Evolutionary conservation across 2,888 invertebrate species (phyloP), one percentile per base, ranked within the genome.

Genomic region (Amaurobius ferox): DNA sequence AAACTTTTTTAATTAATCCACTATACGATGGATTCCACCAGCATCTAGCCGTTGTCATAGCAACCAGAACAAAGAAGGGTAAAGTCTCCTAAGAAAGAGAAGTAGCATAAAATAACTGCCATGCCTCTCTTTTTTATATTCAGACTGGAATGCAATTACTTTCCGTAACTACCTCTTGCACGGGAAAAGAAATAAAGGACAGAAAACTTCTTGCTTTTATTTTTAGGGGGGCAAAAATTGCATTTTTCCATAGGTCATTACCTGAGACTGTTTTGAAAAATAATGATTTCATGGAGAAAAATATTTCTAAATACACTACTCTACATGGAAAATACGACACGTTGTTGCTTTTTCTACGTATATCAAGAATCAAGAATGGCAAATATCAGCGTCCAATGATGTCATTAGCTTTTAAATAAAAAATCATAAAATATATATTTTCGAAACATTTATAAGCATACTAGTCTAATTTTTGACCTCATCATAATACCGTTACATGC

Each of bases 1-100:
- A 85, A 85, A 85, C 83, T 85, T 85, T 85, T 85, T 85, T 85
- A 85, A 85, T 85, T 85, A 85, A 85, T 85, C 83, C 71, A 77
- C 83, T 85, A 77, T 85, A 64, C 67, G 61, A 35, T 62, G 81
- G 70, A 83, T 76, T 83, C n/a, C 81, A 32, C 70, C 28, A 35
- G 76, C 70, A 70, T 83, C 76, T 83, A 29, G 67, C 23, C 16
- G 83, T 85, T 72, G 13, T 74, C 77, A 77, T 85, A 64, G 61
- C 26, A 48, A 77, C 77, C 64, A 72, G 83, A 77, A 85, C 83
- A 85, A 85, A 85, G 83, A 77, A 68, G 40, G 28, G 28, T 55
- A 55, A 55, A 55, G 55, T 73, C 48, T 40, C 39, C 40, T 35
- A 68, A 44, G 83, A 55, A 72, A 76, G 66, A 79, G 79, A 35